Evolutionary conservation across 35 echinoderm and acorn worm genomes (phyloP), one percentile per base, ranked within the genome.

Genomic region (Holothuria glaberrima): DNA sequence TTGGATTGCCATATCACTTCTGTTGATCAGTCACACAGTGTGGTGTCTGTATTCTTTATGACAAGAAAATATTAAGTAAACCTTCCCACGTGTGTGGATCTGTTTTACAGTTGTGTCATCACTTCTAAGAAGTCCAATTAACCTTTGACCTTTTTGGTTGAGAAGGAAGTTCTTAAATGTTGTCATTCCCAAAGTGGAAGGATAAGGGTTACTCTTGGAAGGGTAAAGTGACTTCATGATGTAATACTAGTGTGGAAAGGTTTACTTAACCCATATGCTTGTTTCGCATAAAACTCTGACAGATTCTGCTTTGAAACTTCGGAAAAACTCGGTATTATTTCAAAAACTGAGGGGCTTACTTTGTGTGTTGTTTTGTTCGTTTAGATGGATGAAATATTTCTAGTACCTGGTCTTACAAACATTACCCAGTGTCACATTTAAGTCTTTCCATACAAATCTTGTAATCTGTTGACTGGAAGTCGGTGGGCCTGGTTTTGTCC

Each of bases 251-350:
- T 44, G 10, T 18, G 20, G 28, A 75, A 19, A 75, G 32, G 41
- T 75, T 35, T 75, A 31, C 41, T 75, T 75, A 75, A 35, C 41
- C 22, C 16, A 38, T 9, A 18, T 10, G 14, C 6, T 45, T 31
- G 21, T 35, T 9, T 38, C 19, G 18, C 44, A 35, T 75, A 75
- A 41, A 34, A 36, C 71, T 45, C 71, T 75, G 71, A 75, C 71
- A 75, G 71, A 75, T 45, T 75, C 71, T 75, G 71, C 71, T 75
- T 75, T 29, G 30, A 75, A 75, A 32, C 44, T 75, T 75, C 14
- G 44, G 44, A 75, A 75, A 75, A 41, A 41, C 21, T 75, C 6
- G 71, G 21, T 17, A 34, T 38, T 75, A 31, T 38, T 38, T 75
- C 71, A 54, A 9, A 54, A 75, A 41, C 44, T 69, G 66, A 30